Base-by-base conservation (phyloP, 2,888 invertebrate species). In the Noctua janthina region DNA sequence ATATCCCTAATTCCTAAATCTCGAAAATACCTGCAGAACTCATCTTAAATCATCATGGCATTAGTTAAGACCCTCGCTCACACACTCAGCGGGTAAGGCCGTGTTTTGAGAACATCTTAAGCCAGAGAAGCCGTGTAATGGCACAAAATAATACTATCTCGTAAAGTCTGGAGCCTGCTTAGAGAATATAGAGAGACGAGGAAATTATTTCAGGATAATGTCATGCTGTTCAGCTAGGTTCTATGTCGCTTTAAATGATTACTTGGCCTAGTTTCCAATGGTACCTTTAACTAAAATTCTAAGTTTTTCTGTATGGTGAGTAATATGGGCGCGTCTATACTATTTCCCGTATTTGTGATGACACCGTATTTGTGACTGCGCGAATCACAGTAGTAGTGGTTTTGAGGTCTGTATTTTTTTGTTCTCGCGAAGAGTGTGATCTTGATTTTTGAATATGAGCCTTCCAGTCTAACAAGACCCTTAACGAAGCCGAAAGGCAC, bases 41-140 rank as follows among this genome's bases (percentile, higher is more conserved):
- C 68, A 74, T 78, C 70, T 67, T 82, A 78, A 78, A 79, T 85
- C 85, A 71, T 76, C 51, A 74, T 46, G 74, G 68, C 29, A 78
- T 85, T 85, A 85, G 39, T 54, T 15, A 64, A 78, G 56, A 49
- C 51, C 49, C 56, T 68, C 78, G 39, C 67, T 35, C 82, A 74
- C 66, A 85, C 76, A 85, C 70, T 75, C 66, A 35, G n/a, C 7
- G 10, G n/a, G n/a, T 54, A 62, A 20, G 17, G 15, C 29, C 29
- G 17, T 85, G 68, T 85, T 85, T 76, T 74, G 76, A 62, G 82
- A 76, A 74, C 76, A 54, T 66, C 85, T 71, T 79, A 85, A 85
- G 78, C 71, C 74, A 20, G 5, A n/a, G 54, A 69, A 76, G 74
- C 74, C 76, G 20, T 46, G 43, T 79, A 86, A 86, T 74, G 76